Evolutionary conservation across 2,113 vertebrate genomes (phyloP), one percentile per base, ranked within the genome.

Genomic region (Acanthochromis polyacanthus): DNA sequence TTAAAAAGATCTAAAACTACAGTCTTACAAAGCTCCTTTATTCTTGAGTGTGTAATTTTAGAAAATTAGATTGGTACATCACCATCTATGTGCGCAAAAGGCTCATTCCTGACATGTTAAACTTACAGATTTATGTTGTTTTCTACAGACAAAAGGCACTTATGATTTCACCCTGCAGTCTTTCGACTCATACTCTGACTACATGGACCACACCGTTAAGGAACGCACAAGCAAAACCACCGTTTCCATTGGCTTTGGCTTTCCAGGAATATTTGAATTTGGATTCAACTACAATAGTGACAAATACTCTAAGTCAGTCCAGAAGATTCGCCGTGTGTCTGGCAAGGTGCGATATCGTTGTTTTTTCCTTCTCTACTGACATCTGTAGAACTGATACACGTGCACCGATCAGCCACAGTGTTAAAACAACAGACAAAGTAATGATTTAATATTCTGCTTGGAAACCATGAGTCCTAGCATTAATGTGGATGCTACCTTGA

Each of bases 111-210:
- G 40, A 23, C 15, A 17, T 19, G 25, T 52, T 40, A 59, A 4
- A 71, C 11, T 16, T 12, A 22, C 36, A 0, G 5, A 5, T 16
- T 57, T 50, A 2, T 30, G 15, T 9, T 63, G 6, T 64, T 10
- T 36, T 36, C 89, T 87, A 30, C 92, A 99, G 97, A 97, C 96
- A 48, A 96, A 92, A 95, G 96, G 96, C 78, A 93, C 95, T 52
- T 96, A 95, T 43, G 95, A 98, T 85, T 98, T 98, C 86, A 89
- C 63, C 0, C 28, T 97, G 74, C 82, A 90, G 78, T 88, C 94
- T 30, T 96, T 95, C 45, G 91, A 95, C 0, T 95, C 97, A 0
- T 99, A 96, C 80, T 91, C 92, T 20, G 91, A 94, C 65, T 99
- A 94, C 79, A 95, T 94, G 83, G 72, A 61, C 12, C 82, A 25